phyloP scores from a whole-genome alignment of 1,140 invertebrate species.

The Lepidotrigona ventralis region DNA sequence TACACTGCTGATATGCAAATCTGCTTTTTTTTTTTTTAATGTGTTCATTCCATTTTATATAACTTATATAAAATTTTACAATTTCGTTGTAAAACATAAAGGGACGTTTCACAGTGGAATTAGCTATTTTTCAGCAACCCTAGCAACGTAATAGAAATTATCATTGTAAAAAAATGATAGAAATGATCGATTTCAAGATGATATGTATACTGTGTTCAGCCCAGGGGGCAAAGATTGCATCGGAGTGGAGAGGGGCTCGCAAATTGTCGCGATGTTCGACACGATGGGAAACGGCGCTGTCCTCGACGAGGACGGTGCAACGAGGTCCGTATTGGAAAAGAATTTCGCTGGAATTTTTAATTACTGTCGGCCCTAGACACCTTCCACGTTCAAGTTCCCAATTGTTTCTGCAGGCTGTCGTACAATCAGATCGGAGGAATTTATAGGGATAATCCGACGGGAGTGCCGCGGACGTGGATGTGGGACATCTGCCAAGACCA shows the following conservation, averaged over 20 bases:
- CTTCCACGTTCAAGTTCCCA: conserved; percentile 53
- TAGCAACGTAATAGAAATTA: too few species aligned
- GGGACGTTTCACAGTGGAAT: too few species aligned
- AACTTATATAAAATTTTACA: too few species aligned
- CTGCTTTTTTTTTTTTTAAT: too few species aligned
- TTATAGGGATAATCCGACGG: conserved; percentile 61
- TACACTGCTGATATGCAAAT: too few species aligned
- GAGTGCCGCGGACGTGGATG: conserved; percentile 56
- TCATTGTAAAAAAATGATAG: conserved; percentile 29
- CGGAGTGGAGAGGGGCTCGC: conserved; percentile 43
- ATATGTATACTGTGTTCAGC: conserved; percentile 68
- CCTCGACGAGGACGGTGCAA: conserved; percentile 56
- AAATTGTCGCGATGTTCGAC: conserved; percentile 66
- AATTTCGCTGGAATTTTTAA: conserved; percentile 62
- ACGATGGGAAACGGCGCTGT: conserved; percentile 63
- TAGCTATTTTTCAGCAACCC: background rate
- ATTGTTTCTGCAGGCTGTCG: conserved; percentile 64
- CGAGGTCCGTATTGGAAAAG: conserved; percentile 54
- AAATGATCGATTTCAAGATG: conserved; percentile 69
- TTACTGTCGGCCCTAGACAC: conserved; percentile 44
- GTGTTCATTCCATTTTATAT: too few species aligned
- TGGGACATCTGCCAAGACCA: conserved; percentile 47
- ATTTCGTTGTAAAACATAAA: too few species aligned
- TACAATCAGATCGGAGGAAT: conserved; percentile 71
- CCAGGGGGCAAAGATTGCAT: conserved; percentile 62